These are phyloP conservation scores for Seriola dumerili DNA, from an alignment of 2,113 vertebrate genomes.

Conservation along the genomic window DNA sequence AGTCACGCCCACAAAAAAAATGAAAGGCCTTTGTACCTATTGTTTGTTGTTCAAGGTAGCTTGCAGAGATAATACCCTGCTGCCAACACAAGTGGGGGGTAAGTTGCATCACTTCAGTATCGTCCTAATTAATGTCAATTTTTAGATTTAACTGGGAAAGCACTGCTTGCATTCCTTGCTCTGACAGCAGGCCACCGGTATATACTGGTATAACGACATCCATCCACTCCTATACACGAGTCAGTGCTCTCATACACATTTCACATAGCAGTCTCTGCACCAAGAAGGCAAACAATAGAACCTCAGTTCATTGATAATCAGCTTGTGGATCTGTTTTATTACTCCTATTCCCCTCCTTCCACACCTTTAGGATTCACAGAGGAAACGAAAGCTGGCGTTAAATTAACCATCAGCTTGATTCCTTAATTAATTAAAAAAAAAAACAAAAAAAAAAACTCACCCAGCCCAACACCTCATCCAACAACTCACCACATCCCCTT, in stretches of 20 bases:
- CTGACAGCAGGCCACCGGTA: not conserved
- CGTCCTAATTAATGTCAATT: no score
- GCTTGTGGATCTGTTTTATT: constrained; percentile 6
- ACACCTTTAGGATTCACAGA: not conserved
- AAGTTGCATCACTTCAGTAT: no score
- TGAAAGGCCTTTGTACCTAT: no score
- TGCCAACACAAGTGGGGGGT: no score
- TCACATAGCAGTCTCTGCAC: not conserved
- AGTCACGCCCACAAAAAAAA: no score
- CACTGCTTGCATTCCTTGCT: no score
- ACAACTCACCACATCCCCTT: not conserved
- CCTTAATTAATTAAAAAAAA: not conserved
- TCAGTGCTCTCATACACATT: not conserved
- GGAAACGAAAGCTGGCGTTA: not conserved
- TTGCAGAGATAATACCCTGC: no score
- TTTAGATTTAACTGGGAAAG: no score
- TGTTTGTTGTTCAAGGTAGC: no score
- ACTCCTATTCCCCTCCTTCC: not conserved
- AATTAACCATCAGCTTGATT: not conserved
- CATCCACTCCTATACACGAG: not conserved
- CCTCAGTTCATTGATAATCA: constrained; percentile 15
- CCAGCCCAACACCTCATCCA: not conserved
- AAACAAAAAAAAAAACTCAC: not conserved
- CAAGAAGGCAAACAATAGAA: not conserved
- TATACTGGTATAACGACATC: not conserved